Base-by-base conservation (phyloP, 1,140 invertebrate species). In the Trigoniulus corallinus region DNA sequence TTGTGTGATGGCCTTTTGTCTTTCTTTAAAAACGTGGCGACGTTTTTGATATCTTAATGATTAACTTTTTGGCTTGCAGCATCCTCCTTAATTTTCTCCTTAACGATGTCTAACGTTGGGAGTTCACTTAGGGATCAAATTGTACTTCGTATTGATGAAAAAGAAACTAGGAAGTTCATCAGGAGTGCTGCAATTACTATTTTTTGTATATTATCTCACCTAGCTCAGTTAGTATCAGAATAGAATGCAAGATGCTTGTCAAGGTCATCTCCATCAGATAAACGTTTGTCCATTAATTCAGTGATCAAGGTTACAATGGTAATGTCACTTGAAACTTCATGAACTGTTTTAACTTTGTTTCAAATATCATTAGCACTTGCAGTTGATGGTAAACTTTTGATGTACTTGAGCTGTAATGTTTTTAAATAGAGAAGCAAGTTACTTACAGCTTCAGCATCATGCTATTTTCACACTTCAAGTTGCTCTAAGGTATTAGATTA, bases 211-310 rank as follows among this genome's bases (percentile, higher is more conserved):
- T 10, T 47, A 24, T 10, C 7, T 47, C 45, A 21, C 20, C 45
- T 4, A 47, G 10, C 21, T 47, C 45, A n/a, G 7, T 3, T 24
- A 47, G 21, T 29, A 20, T 47, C 45, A 7, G 45, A 12, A 26
- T 47, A 47, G 20, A 47, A 47, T 29, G 10, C 45, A 13, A 47
- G 45, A 47, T 47, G 45, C 22, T 47, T 47, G 4, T 47, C 45
- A 3, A 47, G 22, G 15, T 47, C 45, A 27, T 47, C 45, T 47
- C 21, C 45, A 4, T 21, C 12, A 10, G 45, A 12, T 4, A 47
- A 24, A 24, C 45, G 4, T 23, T 47, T 47, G 10, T 4, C 21
- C 23, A 29, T 29, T 26, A 47, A 12, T 24, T 44, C 42, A 44
- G 42, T 24, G 3, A 47, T 21, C 20, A 47, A 20, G 45, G 45